Conservation (phyloP, 2,888 invertebrate genomes). For the Sussaba pulchella region DNA sequence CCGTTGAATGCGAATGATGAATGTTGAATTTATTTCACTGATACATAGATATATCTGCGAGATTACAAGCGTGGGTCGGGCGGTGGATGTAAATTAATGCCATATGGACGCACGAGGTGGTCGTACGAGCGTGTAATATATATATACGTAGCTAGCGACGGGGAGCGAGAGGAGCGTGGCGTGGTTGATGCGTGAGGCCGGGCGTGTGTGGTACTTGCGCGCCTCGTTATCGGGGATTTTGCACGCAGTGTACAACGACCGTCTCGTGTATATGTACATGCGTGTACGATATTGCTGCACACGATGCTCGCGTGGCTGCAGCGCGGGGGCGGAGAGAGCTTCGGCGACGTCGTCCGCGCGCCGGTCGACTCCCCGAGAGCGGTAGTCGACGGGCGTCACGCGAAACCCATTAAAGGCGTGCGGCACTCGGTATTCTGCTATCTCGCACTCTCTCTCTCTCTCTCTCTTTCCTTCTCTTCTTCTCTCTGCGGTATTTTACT, state of each 20-base stretch:
- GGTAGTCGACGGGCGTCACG: conserved; percentile 72
- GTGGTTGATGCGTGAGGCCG: conserved; percentile 52
- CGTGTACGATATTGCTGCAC: not conserved
- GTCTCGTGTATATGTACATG: conserved; percentile 7
- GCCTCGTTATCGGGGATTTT: conserved; percentile 71
- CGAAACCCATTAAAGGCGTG: conserved; percentile 74
- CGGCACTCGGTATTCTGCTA: conserved; percentile 67
- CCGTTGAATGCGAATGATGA: too few relatives aligned
- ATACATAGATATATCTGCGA: too few relatives aligned
- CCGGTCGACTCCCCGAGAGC: conserved; percentile 50
- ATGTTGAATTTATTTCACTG: too few relatives aligned
- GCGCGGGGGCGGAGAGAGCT: conserved; percentile 52
- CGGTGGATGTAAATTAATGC: too few relatives aligned
- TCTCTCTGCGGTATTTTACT: not conserved
- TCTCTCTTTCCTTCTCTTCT: conserved; percentile 18
- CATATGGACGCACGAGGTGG: conserved; percentile 9
- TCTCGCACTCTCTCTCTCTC: conserved; percentile 24
- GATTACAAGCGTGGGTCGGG: too few relatives aligned
- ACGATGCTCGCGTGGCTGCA: conserved; percentile 38
- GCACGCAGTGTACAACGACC: conserved; percentile 61
- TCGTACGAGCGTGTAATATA: conserved; percentile 56
- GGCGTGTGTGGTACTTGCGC: conserved; percentile 53
- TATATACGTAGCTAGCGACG: conserved; percentile 30
- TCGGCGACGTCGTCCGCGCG: conserved; percentile 20
- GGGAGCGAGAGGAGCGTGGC: conserved; percentile 20